Conservation (phyloP, 2,797 vertebrate genomes). For the Masticophis lateralis region DNA sequence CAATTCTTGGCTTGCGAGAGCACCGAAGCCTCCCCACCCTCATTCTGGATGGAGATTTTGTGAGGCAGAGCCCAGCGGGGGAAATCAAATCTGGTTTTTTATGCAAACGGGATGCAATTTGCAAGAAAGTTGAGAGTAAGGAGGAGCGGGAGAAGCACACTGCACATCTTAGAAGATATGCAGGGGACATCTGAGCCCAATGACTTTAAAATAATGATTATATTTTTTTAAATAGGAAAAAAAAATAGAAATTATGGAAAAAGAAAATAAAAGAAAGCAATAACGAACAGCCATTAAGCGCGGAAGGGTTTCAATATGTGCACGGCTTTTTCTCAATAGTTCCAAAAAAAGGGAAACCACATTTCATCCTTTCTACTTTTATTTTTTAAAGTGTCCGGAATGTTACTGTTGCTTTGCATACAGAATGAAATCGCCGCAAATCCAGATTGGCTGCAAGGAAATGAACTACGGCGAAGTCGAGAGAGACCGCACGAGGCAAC, state of each 20-base stretch:
- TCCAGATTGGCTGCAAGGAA: not conserved
- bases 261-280: not conserved
- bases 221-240: fast-evolving
- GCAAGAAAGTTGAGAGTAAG: not conserved
- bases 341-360: not conserved
- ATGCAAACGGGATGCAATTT: not conserved
- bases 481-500: not conserved
- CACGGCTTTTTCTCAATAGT: not conserved
- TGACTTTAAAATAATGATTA: not conserved
- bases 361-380: not conserved
- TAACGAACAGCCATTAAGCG: not conserved
- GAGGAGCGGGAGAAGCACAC: not conserved
- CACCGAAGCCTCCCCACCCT: not conserved
- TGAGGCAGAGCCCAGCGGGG: not conserved
- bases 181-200: not conserved
- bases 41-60: not conserved
- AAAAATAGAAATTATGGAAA: not conserved
- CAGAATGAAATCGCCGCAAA: not conserved
- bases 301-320: not conserved
- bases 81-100: not conserved
- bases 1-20: not conserved
- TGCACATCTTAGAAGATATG: not conserved
- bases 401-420: not conserved
- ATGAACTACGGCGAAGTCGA: fast-evolving
- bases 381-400: not conserved